Conservation (phyloP, 1,140 invertebrate species). For the Gonatopus flavifemur region DNA sequence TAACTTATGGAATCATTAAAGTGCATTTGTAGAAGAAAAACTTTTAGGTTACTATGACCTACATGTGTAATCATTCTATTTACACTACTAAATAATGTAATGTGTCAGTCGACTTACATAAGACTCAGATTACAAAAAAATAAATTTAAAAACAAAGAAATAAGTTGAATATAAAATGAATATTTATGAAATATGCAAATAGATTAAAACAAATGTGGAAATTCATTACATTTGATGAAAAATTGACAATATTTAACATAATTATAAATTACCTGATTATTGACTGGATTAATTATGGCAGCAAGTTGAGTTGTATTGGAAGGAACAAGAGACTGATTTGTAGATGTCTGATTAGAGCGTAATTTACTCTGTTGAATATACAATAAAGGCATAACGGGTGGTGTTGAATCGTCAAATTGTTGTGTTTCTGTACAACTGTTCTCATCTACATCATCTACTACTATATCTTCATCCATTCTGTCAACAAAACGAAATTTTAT, state of each 20-base stretch:
- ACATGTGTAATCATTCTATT: conserved; percentile 6
- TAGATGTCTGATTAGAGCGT: conserved; percentile 34
- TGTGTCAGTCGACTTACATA: conserved; percentile 16
- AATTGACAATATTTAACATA: background rate
- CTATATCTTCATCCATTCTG: conserved; percentile 54
- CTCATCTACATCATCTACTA: conserved; percentile 43
- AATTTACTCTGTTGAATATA: conserved; percentile 52
- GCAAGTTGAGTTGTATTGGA: conserved; percentile 39
- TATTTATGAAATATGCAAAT: background rate
- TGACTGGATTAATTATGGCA: conserved; percentile 49
- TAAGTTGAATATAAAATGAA: background rate
- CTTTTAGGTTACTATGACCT: conserved; percentile 25
- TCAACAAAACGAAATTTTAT: conserved; percentile 6
- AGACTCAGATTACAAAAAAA: conserved; percentile 10
- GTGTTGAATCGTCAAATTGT: conserved; percentile 33
- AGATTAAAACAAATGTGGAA: background rate
- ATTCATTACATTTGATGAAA: too few relatives aligned
- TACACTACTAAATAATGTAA: conserved; percentile 5
- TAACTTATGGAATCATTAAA: too few relatives aligned
- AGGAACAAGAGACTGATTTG: conserved; percentile 43
- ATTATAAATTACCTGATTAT: conserved; percentile 40
- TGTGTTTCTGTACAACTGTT: conserved; percentile 31
- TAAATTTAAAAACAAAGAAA: background rate
- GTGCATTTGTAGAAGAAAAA: background rate
- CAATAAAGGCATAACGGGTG: conserved; percentile 48